Conservation (phyloP, 2,797 vertebrate species). For the Luscinia luscinia region DNA sequence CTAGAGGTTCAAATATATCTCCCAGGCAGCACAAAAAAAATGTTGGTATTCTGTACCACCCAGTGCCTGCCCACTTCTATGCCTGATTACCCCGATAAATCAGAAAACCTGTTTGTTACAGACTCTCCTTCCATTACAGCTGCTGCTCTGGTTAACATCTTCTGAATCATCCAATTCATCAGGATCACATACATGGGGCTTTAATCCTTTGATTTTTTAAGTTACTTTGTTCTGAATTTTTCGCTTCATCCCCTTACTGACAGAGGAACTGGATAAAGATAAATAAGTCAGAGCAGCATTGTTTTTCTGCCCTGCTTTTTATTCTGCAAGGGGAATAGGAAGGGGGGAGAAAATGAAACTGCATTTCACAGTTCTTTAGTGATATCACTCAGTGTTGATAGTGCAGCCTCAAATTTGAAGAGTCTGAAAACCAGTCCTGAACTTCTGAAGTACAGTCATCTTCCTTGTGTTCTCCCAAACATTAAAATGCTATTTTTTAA, state of each 20-base stretch:
- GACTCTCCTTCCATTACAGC: conserved; percentile 70
- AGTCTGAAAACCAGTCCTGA: neutral
- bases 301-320: conserved; percentile 32
- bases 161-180: conserved; percentile 72
- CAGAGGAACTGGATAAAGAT: conserved; percentile 66
- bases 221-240: conserved; percentile 71
- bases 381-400: neutral
- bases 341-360: neutral
- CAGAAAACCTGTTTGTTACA: conserved; percentile 70
- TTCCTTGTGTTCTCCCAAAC: neutral
- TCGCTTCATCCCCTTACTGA: conserved; percentile 52
- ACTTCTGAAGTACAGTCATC: neutral
- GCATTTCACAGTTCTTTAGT: conserved; percentile 37
- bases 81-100: conserved; percentile 72
- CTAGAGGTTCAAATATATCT: conserved; percentile 49
- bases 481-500: neutral
- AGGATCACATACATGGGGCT: conserved; percentile 53
- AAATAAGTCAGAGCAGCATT: conserved; percentile 47
- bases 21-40: conserved; percentile 45
- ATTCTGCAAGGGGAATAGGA: neutral
- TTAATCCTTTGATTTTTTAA: conserved; percentile 71
- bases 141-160: conserved; percentile 75
- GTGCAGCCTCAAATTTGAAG: conserved; percentile 6
- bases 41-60: conserved; percentile 71
- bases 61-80: conserved; percentile 71